Evolutionary conservation across 2,113 vertebrate genomes (phyloP), one percentile per base, ranked within the genome.

Genomic region (Amazona vittata): DNA sequence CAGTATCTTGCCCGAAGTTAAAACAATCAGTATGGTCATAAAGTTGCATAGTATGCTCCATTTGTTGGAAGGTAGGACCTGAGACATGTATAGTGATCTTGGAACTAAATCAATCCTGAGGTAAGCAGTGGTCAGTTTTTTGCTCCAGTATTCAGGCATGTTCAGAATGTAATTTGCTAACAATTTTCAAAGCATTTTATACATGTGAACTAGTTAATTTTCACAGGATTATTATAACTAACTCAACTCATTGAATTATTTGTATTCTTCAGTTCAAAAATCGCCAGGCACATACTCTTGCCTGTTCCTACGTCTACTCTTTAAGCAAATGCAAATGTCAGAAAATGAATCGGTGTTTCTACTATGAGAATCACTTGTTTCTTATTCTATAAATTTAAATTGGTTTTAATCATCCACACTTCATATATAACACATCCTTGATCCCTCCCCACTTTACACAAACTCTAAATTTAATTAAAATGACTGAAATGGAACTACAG

Each of bases 401-500:
- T 97, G 82, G 86, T 96, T 98, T 98, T 97, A 98, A 98, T 98
- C 96, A 96, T 97, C 94, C 95, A 37, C 87, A 96, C 88, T 98
- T 98, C 91, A 95, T 97, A 98, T 97, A 97, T 94, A 98, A 97
- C 93, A 97, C 57, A 98, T 97, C 71, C 92, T 96, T 98, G 97
- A 98, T 92, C 80, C 69, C 35, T 95, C 86, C 76, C 89, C 20
- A 91, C 93, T 97, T 97, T 96, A 97, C 90, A 97, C 94, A 94
- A 15, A 10, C 86, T 97, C 96, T 96, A 98, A 98, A 98, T 98
- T 98, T 98, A 98, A 98, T 98, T 98, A 98, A 98, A 98, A 98
- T 98, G 98, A 98, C 97, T 98, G 97, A 98, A 98, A 98, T 98
- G 97, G 98, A 98, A 98, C 98, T 98, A 96, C 96, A 98, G 98